These are phyloP conservation scores for Hecatera dysodea DNA, from an alignment of 2,888 invertebrate species.

Conservation along the genomic window DNA sequence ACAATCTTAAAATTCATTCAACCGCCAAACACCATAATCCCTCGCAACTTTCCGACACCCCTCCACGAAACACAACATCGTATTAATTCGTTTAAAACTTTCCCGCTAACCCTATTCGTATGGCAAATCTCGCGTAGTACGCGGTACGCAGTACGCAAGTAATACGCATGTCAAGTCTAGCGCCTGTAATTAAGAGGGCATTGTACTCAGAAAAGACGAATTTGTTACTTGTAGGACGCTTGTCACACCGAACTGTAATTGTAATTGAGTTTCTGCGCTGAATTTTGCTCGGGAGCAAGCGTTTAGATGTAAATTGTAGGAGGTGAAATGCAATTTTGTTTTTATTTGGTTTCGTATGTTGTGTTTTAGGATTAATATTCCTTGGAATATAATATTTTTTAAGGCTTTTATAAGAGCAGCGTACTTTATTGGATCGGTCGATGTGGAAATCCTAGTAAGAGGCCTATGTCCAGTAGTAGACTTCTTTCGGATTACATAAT, in stretches of 20 bases:
- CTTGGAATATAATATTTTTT: background rate
- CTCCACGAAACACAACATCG: constrained; percentile 34
- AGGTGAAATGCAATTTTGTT: background rate
- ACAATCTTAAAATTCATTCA: constrained; percentile 9
- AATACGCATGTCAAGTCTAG: constrained; percentile 66
- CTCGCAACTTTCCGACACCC: constrained; percentile 2
- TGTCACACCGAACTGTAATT: constrained; percentile 67
- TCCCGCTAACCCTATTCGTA: constrained; percentile 55
- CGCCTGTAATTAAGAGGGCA: constrained; percentile 73
- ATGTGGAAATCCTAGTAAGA: too few species aligned
- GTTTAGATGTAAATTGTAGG: constrained; percentile 29
- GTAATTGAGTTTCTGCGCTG: constrained; percentile 40
- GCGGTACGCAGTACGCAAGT: constrained; percentile 62
- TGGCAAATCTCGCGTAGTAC: constrained; percentile 61
- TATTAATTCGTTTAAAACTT: constrained; percentile 59
- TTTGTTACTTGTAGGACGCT: constrained; percentile 61
- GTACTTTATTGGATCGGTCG: too few species aligned
- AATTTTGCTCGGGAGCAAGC: constrained; percentile 27
- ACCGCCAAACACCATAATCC: constrained; percentile 26
- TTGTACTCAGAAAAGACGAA: constrained; percentile 67
- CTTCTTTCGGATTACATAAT: too few species aligned
- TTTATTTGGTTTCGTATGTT: background rate
- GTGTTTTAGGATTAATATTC: background rate
- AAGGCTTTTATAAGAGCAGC: too few species aligned
- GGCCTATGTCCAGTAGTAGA: too few species aligned